Base-by-base conservation (phyloP, 2,113 vertebrate genomes). In the Suricata suricatta region DNA sequence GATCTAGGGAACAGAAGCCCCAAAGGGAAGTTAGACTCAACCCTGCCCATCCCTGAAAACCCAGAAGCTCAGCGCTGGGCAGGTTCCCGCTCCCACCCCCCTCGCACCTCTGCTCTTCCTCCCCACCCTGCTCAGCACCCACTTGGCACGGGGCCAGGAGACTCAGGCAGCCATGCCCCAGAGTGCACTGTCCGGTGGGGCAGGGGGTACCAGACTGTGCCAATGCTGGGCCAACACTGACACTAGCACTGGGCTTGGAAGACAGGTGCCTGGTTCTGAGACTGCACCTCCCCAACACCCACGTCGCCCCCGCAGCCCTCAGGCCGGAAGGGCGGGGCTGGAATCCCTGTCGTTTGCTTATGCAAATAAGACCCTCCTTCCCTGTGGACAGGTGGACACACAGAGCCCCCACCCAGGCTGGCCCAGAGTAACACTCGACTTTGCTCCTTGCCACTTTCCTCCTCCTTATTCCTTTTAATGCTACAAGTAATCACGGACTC, bases 1-100 rank as follows among this genome's bases (percentile, higher is more conserved):
- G 92, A 99, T 99, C 99, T 99, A 96, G 66, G 87, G 77, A 76
- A 66, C 97, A 95, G 97, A 96, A 97, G n/a, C 7, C 81, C 33
- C 0, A 0, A 83, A 31, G n/a, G 16, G 21, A 63, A 50, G 69
- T 97, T 50, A 96, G 96, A 69, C 33, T 44, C 0, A 25, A 50
- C 33, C 9, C 1, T 3, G 3, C 25, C 0, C 0, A 1, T 3
- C 9, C 12, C 33, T 0, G 5, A 25, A n/a, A 13, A 21, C 29
- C 72, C 11, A 3, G 47, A 6, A 1, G 7, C 27, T 0, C 7
- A 29, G 76, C 3, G 86, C 66, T 47, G 16, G 19, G 74, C 4
- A 8, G 19, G 21, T n/a, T 4, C 44, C 38, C 4, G 5, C 0
- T n/a, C 68, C 16, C 1, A 0, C 25, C 64, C 57, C 5, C 2